Conservation (phyloP, 2,113 vertebrate species). For the Tringa solitaria region DNA sequence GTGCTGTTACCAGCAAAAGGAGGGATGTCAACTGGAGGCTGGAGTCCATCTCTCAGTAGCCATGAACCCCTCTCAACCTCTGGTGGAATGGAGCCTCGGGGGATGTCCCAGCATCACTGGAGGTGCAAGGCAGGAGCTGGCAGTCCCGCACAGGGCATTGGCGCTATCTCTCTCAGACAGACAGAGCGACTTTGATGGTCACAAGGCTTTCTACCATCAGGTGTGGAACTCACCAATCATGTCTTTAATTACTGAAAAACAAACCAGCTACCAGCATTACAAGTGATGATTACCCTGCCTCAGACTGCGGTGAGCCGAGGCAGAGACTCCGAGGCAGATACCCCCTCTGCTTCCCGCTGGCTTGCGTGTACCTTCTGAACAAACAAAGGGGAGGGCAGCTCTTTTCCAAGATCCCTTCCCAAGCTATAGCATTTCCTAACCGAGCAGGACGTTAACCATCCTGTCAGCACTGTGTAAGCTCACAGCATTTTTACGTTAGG, state of each 20-base stretch:
- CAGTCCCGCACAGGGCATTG: not conserved
- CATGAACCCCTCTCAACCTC: not conserved
- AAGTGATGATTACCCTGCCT: not conserved
- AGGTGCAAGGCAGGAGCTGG: not conserved
- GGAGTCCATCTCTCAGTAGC: not conserved
- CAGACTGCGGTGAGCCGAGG: not conserved
- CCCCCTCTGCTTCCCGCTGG: not conserved
- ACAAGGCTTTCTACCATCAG: not conserved
- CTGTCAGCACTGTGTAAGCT: slow-evolving; percentile 1
- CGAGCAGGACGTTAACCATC: not conserved
- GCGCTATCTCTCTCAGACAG: not conserved
- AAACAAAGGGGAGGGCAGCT: not conserved
- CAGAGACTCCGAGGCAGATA: not conserved
- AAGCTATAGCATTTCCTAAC: not conserved
- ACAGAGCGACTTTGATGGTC: not conserved
- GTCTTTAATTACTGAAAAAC: not conserved
- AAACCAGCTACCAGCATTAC: not conserved
- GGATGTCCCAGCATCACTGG: not conserved
- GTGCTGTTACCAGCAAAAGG: not conserved
- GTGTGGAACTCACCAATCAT: not conserved
- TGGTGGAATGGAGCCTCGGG: not conserved
- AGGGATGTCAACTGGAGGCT: not conserved
- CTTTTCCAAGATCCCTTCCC: not conserved
- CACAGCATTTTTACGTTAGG: not conserved
- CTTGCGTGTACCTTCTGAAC: not conserved